Base-by-base conservation (phyloP, 2,888 invertebrate species). In the Theristus sp. region DNA sequence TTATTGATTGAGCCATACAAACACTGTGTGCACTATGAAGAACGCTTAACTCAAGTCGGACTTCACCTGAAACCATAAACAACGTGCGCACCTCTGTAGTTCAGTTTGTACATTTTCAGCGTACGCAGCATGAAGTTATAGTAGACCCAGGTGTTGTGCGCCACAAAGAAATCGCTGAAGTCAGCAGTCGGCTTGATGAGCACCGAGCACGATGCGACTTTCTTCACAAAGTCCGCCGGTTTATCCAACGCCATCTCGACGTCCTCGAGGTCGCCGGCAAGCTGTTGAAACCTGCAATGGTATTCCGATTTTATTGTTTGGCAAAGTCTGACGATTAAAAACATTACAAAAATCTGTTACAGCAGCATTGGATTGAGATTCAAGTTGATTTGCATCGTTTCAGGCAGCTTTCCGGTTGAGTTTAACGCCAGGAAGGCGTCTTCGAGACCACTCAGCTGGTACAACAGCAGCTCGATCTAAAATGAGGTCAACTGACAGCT, bases 101-200 rank as follows among this genome's bases (percentile, higher is more conserved):
- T 82, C 59, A 91, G 82, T 69, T 84, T 84, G 77, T 90, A 90
- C 61, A 83, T 82, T 74, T 90, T 90, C 69, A 87, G 78, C 46
- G 89, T 81, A 61, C 88, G 81, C 62, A 87, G 79, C 89, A 90
- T 90, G 64, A 83, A 81, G 31, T 82, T 80, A 71, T 85, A 89
- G 64, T 84, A 84, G 71, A 82, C 84, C 74, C 86, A 88, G 1
- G 86, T 84, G 69, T 85, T 86, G 71, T 90, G 89, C 0, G 86
- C 83, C 25, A 86, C 80, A 64, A 82, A 84, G 30, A 89, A 71
- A 67, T 79, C 75, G 80, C 72, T 67, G 64, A 78, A 74, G 63
- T 79, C 81, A 0, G 82, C 17, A 55, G 83, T 75, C 58, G 83
- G 72, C 71, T 84, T 83, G 63, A 84, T 75, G 64, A 84, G 80